A percentile compares a stretch with the other conserved stretches of the same genome.
These are phyloP conservation scores for Nebria salina DNA, from an alignment of 2,888 invertebrate species.

Conservation along the genomic window DNA sequence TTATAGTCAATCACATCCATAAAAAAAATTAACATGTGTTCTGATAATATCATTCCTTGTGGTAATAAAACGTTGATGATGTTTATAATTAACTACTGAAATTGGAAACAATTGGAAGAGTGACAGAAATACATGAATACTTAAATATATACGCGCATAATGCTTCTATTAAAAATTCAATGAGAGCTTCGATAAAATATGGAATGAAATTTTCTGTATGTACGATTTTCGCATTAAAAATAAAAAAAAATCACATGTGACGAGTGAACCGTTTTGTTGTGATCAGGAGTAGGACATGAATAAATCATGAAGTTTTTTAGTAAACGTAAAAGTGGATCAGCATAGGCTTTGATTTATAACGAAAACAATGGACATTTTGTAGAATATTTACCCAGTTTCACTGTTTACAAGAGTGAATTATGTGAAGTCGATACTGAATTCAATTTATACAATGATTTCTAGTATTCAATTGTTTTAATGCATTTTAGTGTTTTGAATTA, in stretches of 20 bases:
- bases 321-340: background rate
- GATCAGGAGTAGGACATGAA: background rate
- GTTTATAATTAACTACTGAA: background rate
- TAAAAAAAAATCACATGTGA: background rate
- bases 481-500: background rate
- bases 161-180: background rate
- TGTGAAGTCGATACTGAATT: background rate
- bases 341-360: background rate
- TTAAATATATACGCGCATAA: background rate
- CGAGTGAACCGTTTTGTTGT: background rate
- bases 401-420: background rate
- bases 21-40: background rate
- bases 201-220: background rate
- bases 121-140: background rate
- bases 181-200: background rate
- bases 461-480: background rate
- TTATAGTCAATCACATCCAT: background rate
- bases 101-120: background rate
- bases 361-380: background rate
- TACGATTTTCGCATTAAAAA: background rate
- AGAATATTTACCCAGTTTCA: background rate
- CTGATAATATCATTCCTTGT: background rate
- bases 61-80: background rate
- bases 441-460: background rate
- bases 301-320: background rate